Percentiles rank a stretch among this genome's conserved stretches.
Conservation (phyloP, 2,113 vertebrate genomes). For the Australoheros scitulus region DNA sequence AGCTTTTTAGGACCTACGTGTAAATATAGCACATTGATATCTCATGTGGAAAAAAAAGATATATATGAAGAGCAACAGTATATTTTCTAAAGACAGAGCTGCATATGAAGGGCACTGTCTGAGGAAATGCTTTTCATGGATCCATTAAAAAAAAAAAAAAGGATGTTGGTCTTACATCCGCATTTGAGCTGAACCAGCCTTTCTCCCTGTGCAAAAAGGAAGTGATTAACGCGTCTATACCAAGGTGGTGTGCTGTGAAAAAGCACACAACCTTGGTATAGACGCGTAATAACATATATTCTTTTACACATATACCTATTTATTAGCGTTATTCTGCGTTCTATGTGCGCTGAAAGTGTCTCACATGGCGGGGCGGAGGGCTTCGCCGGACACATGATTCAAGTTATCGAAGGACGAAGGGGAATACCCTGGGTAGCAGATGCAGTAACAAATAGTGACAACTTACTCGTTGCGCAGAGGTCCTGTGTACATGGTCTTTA, state of each 20-base stretch:
- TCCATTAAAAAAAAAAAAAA: not conserved
- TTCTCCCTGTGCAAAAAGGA: not conserved
- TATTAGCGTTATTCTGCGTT: not conserved
- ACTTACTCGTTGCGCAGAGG: conserved; percentile 87
- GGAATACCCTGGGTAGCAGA: conserved; percentile 50
- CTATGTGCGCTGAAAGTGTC: not conserved
- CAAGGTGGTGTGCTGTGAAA: not conserved
- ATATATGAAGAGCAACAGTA: too few species aligned
- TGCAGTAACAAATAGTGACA: not conserved
- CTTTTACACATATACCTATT: not conserved
- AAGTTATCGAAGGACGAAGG: not conserved
- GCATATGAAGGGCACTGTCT: not conserved
- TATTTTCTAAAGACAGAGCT: not conserved
- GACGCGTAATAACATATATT: not conserved
- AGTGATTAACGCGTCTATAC: not conserved
- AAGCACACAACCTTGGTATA: not conserved
- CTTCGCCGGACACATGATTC: conserved; percentile 34
- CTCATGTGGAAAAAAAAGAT: too few species aligned
- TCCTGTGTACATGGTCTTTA: conserved; percentile 93
- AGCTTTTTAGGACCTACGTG: not conserved
- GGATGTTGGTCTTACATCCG: not conserved
- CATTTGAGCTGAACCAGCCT: not conserved
- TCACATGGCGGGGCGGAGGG: not conserved
- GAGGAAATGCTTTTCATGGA: not conserved
- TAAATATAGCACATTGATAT: too few species aligned